Conservation (phyloP, 2,888 invertebrate genomes). For the Coenonympha glycerion region DNA sequence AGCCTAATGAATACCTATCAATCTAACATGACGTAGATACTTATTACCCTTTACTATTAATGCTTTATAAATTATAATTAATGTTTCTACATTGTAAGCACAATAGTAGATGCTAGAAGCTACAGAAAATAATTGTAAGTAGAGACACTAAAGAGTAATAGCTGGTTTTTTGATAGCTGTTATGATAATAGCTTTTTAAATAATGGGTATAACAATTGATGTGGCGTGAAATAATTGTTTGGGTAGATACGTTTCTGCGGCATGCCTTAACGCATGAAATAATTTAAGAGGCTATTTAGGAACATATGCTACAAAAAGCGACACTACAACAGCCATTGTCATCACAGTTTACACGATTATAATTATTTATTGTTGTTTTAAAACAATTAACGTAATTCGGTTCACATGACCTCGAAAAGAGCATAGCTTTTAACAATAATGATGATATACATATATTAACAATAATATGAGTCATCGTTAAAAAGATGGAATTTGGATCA, state of each 20-base stretch:
- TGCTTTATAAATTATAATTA: no score
- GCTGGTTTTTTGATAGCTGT: not conserved
- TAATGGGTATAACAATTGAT: not conserved
- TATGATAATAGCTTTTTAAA: not conserved
- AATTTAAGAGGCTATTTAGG: not conserved
- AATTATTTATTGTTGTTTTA: not conserved
- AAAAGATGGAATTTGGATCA: no score
- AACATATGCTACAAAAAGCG: not conserved
- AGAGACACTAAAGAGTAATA: not conserved
- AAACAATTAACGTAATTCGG: not conserved
- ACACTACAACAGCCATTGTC: conserved; percentile 1
- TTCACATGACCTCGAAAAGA: not conserved
- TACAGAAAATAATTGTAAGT: not conserved
- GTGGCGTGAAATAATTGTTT: not conserved
- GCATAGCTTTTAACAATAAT: no score
- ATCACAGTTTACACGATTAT: not conserved
- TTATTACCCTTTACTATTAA: not conserved
- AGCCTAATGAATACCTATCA: not conserved
- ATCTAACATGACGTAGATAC: not conserved
- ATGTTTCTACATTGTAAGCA: no score
- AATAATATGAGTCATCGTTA: no score
- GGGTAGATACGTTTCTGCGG: not conserved
- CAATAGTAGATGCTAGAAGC: no score
- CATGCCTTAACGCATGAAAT: conserved; percentile 6
- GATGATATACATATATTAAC: no score